Percentiles rank a stretch among this genome's conserved stretches.
Conservation (phyloP, 2,797 vertebrate genomes). For the Anableps anableps region DNA sequence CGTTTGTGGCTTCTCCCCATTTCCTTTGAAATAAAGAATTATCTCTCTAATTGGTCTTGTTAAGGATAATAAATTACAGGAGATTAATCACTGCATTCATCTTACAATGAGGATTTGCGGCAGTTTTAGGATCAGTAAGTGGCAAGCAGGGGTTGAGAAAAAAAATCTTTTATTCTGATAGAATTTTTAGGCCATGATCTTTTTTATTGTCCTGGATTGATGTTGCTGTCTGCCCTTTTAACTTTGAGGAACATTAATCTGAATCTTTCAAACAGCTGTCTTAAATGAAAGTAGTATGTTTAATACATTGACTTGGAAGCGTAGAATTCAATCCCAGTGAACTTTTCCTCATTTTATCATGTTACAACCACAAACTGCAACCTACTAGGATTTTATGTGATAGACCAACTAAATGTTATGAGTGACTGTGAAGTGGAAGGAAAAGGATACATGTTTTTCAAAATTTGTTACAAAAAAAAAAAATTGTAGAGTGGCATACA, state of each 20-base stretch:
- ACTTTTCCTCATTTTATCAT: neutral
- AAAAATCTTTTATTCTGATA: conserved; percentile 1
- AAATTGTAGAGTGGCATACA: neutral
- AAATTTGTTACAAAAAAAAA: neutral
- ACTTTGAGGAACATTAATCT: neutral
- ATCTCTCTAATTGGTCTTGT: conserved; percentile 48
- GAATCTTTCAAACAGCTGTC: neutral
- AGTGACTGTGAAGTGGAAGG: neutral
- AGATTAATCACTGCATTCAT: neutral
- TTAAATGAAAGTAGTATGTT: neutral
- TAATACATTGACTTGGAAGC: neutral
- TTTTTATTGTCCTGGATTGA: neutral
- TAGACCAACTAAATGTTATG: neutral
- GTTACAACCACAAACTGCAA: neutral
- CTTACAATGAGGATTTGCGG: conserved; percentile 19
- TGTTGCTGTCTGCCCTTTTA: neutral
- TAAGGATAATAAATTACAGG: conserved; percentile 43
- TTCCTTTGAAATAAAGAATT: conserved; percentile 46
- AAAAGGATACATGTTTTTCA: neutral
- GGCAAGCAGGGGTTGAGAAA: neutral
- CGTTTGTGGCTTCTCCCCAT: conserved; percentile 20
- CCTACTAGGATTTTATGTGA: neutral
- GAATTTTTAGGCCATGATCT: neutral
- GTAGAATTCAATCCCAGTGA: neutral
- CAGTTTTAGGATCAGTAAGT: neutral